Conservation (phyloP, 2,113 vertebrate species). For the Azemiops feae region DNA sequence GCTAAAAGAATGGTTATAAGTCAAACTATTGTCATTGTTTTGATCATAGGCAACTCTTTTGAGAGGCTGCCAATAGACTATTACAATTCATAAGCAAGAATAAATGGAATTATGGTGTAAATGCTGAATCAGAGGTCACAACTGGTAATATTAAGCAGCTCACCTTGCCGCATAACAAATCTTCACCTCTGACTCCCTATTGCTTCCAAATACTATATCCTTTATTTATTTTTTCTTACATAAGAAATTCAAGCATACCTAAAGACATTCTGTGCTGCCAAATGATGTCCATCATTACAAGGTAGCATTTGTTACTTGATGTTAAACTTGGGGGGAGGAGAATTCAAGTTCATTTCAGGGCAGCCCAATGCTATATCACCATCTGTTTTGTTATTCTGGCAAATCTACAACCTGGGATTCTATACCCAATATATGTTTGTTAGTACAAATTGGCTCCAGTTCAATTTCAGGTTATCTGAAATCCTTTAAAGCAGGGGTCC, state of each 20-base stretch:
- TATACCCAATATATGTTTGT: not conserved
- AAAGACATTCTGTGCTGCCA: slow-evolving; percentile 28
- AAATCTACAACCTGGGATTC: not conserved
- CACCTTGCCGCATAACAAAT: not conserved
- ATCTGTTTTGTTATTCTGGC: not conserved
- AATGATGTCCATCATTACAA: slow-evolving; percentile 21
- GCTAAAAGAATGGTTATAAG: not conserved
- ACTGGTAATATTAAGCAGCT: not conserved
- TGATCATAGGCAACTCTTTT: not conserved
- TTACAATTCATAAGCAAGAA: not conserved
- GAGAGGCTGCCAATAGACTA: not conserved
- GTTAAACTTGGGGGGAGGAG: not conserved
- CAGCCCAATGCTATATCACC: not conserved
- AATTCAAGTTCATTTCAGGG: slow-evolving; percentile 29
- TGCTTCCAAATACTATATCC: not conserved
- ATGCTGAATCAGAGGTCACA: not conserved
- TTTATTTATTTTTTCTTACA: not conserved
- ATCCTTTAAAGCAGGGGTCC: not conserved
- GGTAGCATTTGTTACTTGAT: not conserved
- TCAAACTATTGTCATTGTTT: not conserved
- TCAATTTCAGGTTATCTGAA: not conserved
- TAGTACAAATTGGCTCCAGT: not conserved
- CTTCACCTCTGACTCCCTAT: not conserved
- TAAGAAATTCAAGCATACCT: not conserved
- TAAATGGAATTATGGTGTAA: not conserved